These are phyloP conservation scores for Nycteola revayana DNA, from an alignment of 2,888 invertebrate species.

Conservation along the genomic window DNA sequence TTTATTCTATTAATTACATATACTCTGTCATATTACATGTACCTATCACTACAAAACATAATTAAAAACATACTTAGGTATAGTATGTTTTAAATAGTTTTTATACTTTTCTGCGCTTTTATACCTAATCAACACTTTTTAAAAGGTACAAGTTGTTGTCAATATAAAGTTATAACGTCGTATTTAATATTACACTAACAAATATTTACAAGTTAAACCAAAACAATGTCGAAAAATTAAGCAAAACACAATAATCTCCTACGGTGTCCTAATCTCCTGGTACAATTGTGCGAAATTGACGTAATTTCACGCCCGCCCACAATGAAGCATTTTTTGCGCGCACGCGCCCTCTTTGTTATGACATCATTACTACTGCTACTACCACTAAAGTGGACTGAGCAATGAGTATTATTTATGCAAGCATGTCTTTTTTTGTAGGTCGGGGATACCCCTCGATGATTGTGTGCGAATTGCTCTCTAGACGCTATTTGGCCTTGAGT, in stretches of 20 bases:
- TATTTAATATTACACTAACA: no score
- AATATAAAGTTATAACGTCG: no score
- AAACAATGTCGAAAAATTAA: conserved; percentile 35
- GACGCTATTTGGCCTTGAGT: conserved; percentile 46
- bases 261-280: conserved; percentile 53
- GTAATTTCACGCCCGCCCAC: conserved; percentile 66
- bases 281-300: conserved; percentile 80
- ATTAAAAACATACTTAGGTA: no score
- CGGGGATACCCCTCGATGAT: conserved; percentile 69
- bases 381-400: conserved; percentile 63
- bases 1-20: no score
- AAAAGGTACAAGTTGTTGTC: no score
- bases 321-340: conserved; percentile 58
- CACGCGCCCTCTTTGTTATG: conserved; percentile 74
- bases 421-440: conserved; percentile 65
- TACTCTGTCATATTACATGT: no score
- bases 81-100: no score
- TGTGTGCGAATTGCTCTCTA: conserved; percentile 55
- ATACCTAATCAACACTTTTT: no score
- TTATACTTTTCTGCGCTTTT: no score
- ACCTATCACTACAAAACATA: no score
- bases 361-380: conserved; percentile 67
- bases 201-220: no score
- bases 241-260: conserved; percentile 51
- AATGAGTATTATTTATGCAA: conserved; percentile 51